A percentile compares a stretch with the other conserved stretches of the same genome.
These are phyloP conservation scores for Sandelia bainsii DNA, from an alignment of 2,797 vertebrate species.

Conservation along the genomic window DNA sequence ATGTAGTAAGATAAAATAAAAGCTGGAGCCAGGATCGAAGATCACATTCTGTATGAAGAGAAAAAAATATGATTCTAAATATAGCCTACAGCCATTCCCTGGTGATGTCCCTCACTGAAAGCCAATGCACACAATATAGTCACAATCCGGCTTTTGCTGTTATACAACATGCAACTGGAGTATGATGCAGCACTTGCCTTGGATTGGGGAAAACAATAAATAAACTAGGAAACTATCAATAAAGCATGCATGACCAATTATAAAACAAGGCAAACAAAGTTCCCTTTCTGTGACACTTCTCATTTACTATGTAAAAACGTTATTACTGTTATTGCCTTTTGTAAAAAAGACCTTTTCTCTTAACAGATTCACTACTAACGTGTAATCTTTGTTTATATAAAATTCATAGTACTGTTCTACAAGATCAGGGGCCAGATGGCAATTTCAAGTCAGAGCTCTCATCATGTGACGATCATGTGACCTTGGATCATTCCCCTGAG, in stretches of 20 bases:
- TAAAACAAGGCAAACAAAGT: conserved; percentile 32
- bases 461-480: conserved; percentile 83
- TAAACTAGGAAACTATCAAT: conserved; percentile 5
- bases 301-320: neutral
- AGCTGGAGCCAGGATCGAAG: too few relatives aligned
- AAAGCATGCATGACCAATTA: conserved; percentile 8
- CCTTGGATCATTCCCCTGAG: conserved; percentile 57
- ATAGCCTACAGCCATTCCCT: neutral
- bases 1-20: neutral
- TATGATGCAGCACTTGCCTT: neutral
- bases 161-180: neutral
- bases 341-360: neutral
- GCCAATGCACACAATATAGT: neutral
- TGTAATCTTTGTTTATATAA: neutral
- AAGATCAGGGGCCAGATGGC: neutral
- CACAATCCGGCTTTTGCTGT: conserved; percentile 6
- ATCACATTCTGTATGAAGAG: too few relatives aligned
- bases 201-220: neutral
- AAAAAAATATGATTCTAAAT: neutral
- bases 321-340: neutral
- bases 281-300: conserved; percentile 10
- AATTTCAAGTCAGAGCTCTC: conserved; percentile 56
- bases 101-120: neutral
- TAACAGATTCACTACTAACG: neutral
- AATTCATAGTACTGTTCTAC: neutral